Evolutionary conservation across 2,888 invertebrate genomes (phyloP).

Genomic region (Temnothorax unifasciatus): DNA sequence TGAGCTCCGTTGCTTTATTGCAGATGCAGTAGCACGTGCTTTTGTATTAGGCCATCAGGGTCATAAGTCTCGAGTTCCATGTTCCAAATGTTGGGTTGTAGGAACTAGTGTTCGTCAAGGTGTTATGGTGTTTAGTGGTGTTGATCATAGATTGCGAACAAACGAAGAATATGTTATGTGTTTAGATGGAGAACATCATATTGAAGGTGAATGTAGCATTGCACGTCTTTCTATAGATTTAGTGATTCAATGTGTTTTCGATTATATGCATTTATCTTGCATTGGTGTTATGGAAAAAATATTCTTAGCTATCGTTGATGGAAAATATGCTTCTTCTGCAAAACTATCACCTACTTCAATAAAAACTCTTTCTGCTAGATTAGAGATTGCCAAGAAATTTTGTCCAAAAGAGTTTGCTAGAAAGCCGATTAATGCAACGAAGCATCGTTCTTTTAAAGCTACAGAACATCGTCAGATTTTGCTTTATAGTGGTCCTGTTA

Average conservation of each 20-base stretch:
- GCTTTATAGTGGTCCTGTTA: neutral
- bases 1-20: too few relatives aligned
- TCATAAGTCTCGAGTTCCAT: too few relatives aligned
- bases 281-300: constrained; percentile 9
- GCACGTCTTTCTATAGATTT: neutral
- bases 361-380: constrained; percentile 14
- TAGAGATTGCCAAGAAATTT: neutral
- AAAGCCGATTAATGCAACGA: neutral
- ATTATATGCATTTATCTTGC: constrained; percentile 22
- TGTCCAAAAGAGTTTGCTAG: constrained; percentile 14
- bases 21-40: too few relatives aligned
- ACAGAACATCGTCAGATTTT: constrained; percentile 18
- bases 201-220: too few relatives aligned
- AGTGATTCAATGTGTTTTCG: neutral
- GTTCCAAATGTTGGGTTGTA: too few relatives aligned
- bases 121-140: too few relatives aligned
- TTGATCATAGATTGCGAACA: too few relatives aligned
- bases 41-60: too few relatives aligned
- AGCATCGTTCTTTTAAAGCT: constrained; percentile 2
- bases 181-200: too few relatives aligned
- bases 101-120: too few relatives aligned
- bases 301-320: constrained; percentile 3
- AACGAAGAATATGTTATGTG: too few relatives aligned
- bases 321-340: constrained; percentile 28
- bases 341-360: neutral